Evolutionary conservation across 2,888 invertebrate species (phyloP), one percentile per base, ranked within the genome.

Genomic region (Emesis furor): DNA sequence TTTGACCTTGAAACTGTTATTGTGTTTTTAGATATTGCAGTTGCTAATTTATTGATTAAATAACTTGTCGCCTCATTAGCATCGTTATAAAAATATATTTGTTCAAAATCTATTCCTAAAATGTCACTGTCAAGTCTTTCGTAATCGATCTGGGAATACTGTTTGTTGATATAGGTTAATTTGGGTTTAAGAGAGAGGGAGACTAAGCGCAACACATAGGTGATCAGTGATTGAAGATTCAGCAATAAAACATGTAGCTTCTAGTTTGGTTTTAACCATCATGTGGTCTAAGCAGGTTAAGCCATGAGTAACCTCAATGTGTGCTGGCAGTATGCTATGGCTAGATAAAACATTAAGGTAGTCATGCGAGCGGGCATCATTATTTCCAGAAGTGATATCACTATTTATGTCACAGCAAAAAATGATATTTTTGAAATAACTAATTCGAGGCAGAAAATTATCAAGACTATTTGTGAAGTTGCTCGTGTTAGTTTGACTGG

Each of bases 171-270:
- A 24, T 24, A 24, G 24, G 24, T 24, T 1, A 39, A 39, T 39
- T 39, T 39, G 8, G 7, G 39, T 39, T 39, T 39, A 8, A 24
- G 24, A 24, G 39, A 24, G 24, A 24, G 24, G 1, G 24, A 24
- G 24, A 24, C 24, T 24, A 24, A 24, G 24, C 24, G 24, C 24
- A 24, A 24, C 24, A 24, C 24, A 24, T 24, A 24, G 24, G 24
- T 24, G 24, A 1, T 24, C 24, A 39, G 10, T 8, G 10, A 73
- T 37, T 5, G 30, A 95, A 95, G 24, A 84, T 83, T 77, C 83
- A 30, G 14, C 32, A 39, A 17, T 14, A n/a, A 65, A 39, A 24
- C 69, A 79, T 72, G 69, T 59, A 8, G 55, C 17, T 8, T 17
- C 7, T 59, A 59, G 17, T 59, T 59, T 59, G 17, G 55, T 59